Evolutionary conservation across 1,140 invertebrate species (phyloP).

Genomic region (Drosophila lini): DNA sequence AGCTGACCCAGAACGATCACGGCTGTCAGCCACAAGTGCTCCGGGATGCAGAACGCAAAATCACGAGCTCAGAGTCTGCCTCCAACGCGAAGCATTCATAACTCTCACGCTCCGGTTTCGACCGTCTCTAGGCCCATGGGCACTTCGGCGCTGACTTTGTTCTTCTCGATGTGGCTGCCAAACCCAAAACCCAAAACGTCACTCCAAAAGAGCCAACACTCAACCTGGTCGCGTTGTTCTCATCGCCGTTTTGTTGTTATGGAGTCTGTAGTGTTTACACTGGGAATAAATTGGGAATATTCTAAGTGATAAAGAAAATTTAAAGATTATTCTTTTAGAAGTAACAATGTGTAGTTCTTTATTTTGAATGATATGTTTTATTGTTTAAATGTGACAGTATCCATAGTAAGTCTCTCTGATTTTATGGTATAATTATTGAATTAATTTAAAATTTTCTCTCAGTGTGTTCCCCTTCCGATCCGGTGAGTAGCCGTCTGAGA

Average conservation of each 20-base stretch:
- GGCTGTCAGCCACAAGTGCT: conserved; percentile 31
- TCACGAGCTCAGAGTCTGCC: conserved; percentile 28
- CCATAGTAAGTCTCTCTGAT: not conserved
- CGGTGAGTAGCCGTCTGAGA: conserved; percentile 70
- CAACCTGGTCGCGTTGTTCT: conserved; percentile 39
- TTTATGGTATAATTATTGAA: not conserved
- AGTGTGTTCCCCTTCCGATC: not conserved
- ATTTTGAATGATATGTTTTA: no score
- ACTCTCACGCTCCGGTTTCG: conserved; percentile 61
- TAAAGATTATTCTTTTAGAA: not conserved
- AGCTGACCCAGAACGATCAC: conserved; percentile 34
- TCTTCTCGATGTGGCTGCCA: conserved; percentile 59
- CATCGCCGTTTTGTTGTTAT: conserved; percentile 33
- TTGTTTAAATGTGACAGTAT: not conserved
- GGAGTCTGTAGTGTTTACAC: conserved; percentile 10
- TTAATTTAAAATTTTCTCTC: not conserved
- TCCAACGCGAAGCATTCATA: conserved; percentile 16
- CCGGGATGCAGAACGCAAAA: conserved; percentile 13
- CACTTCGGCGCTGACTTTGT: conserved; percentile 71
- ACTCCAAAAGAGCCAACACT: conserved; percentile 66
- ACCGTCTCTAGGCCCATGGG: conserved; percentile 64
- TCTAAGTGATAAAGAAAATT: not conserved
- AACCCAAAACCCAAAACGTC: conserved; percentile 71
- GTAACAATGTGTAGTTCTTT: no score
- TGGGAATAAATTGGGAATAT: not conserved